These are phyloP conservation scores for Blera fallax DNA, from an alignment of 2,888 invertebrate genomes.

Conservation along the genomic window DNA sequence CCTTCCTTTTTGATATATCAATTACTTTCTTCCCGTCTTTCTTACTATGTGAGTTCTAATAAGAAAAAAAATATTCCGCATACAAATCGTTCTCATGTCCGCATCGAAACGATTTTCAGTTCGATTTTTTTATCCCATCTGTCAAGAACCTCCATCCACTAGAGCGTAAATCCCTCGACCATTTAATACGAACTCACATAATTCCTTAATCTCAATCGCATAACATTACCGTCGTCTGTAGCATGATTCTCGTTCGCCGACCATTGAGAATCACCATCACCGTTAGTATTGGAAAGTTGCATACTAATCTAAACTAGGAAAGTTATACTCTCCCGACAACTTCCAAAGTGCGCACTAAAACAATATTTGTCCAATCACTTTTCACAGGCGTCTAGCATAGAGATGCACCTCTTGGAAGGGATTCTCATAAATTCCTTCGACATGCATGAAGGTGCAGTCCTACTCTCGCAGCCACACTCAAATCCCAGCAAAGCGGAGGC, in stretches of 20 bases:
- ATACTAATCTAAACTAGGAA: conserved; percentile 49
- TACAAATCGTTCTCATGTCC: not conserved
- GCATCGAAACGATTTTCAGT: not conserved
- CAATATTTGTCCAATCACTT: conserved; percentile 72
- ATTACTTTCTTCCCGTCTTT: too few species aligned
- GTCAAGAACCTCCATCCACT: not conserved
- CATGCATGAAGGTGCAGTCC: conserved; percentile 58
- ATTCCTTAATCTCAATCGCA: conserved; percentile 54
- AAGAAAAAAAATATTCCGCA: too few species aligned
- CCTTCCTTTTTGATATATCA: too few species aligned
- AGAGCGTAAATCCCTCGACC: conserved; percentile 32
- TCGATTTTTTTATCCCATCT: not conserved
- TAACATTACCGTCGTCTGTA: conserved; percentile 39
- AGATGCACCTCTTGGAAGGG: conserved; percentile 61
- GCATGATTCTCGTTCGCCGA: conserved; percentile 25
- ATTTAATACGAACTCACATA: conserved; percentile 42
- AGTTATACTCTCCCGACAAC: conserved; percentile 60
- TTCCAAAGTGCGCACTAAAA: conserved; percentile 66
- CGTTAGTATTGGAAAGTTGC: conserved; percentile 51
- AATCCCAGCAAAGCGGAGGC: conserved; percentile 28
- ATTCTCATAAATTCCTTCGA: conserved; percentile 64
- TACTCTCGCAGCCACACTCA: not conserved
- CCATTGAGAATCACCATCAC: conserved; percentile 2
- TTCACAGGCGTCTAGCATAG: conserved; percentile 28
- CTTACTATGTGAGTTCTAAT: too few species aligned